These are phyloP conservation scores for Oryzias dopingdopingensis DNA, from an alignment of 2,797 vertebrate genomes.

Conservation along the genomic window DNA sequence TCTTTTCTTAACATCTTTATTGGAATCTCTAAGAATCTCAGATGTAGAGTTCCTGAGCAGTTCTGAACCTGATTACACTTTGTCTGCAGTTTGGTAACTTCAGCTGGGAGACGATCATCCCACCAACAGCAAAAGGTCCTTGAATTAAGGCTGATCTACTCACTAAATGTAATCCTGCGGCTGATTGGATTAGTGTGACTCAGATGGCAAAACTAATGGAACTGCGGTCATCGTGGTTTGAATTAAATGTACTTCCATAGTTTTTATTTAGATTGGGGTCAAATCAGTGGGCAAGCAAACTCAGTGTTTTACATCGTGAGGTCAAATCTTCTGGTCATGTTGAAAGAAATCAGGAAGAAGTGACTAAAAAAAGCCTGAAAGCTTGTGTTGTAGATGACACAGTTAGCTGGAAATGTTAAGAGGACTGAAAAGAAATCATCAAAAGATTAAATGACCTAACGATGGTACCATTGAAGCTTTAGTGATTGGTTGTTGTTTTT, in stretches of 20 bases:
- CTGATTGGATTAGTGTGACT: slow-evolving; percentile 16
- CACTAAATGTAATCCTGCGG: slow-evolving; percentile 12
- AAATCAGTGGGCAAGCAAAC: no score
- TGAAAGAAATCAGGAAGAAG: no score
- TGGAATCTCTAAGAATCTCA: slow-evolving; percentile 4
- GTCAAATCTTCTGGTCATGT: no score
- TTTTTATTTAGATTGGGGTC: not conserved
- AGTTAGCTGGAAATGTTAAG: no score
- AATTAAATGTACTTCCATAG: not conserved
- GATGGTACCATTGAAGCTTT: no score
- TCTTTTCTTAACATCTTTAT: no score
- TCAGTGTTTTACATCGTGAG: no score
- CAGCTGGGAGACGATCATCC: slow-evolving; percentile 8
- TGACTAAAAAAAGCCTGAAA: no score
- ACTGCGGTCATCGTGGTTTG: not conserved
- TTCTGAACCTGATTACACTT: not conserved
- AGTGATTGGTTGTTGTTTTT: no score
- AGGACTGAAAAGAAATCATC: no score
- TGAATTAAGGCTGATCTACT: slow-evolving; percentile 23
- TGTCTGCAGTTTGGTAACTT: slow-evolving; percentile 11
- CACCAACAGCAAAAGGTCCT: slow-evolving; percentile 6
- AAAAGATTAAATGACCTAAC: no score
- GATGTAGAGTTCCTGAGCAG: not conserved
- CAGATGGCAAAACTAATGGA: not conserved
- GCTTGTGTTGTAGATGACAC: no score